Evolutionary conservation across 2,113 vertebrate genomes (phyloP).

Genomic region (Chaenocephalus aceratus): DNA sequence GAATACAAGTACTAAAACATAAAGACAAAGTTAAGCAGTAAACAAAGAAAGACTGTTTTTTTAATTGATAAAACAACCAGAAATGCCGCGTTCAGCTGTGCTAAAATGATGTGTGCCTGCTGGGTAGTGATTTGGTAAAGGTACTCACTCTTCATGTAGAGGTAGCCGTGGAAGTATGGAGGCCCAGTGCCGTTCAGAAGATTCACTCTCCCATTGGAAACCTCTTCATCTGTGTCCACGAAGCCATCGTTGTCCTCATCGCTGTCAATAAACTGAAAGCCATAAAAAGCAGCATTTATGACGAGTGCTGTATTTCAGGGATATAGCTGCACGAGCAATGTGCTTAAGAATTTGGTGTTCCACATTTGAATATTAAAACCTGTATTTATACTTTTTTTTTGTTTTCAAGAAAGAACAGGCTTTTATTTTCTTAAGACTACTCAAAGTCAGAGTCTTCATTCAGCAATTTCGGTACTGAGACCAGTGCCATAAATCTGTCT

Average conservation of each 20-base stretch:
- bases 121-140: conserved; percentile 36
- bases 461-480: not conserved
- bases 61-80: not conserved
- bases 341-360: not conserved
- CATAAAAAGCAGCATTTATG: conserved; percentile 10
- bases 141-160: conserved; percentile 92
- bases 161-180: conserved; percentile 93
- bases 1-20: not conserved
- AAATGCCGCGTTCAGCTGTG: not conserved
- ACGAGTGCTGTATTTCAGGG: not conserved
- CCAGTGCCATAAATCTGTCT: conserved; percentile 12
- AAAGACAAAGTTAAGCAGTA: not conserved
- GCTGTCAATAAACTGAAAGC: conserved; percentile 89
- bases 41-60: not conserved
- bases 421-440: not conserved
- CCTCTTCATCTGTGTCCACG: conserved; percentile 92
- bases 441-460: not conserved
- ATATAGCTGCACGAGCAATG: not conserved
- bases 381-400: not conserved
- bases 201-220: conserved; percentile 87
- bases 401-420: not conserved
- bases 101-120: conserved; percentile 36
- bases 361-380: not conserved
- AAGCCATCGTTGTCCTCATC: conserved; percentile 91
- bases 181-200: conserved; percentile 89